Evolutionary conservation across 2,113 vertebrate species (phyloP), one percentile per base, ranked within the genome.

Genomic region (Galeopterus variegatus): DNA sequence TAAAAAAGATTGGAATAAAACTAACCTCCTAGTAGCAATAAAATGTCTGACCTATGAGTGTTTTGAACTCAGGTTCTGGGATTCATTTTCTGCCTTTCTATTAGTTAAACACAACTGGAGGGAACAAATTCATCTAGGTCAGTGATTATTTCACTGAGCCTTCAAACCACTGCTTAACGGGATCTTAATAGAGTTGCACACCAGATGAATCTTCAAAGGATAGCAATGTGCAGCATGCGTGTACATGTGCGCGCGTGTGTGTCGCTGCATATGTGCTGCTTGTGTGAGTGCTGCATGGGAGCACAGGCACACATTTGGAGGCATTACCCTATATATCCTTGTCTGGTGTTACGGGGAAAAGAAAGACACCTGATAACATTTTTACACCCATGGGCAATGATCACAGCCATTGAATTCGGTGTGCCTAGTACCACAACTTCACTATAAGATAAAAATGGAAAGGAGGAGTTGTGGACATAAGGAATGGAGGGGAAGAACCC

Each of bases 21-120:
- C 73, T 96, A 72, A 88, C 36, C 19, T 95, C 12, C 28, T 76
- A 50, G 28, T 10, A 81, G 8, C n/a, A 96, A 81, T 62, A 75
- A 90, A 76, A 83, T 79, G 18, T 36, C 50, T 64, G 84, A 41
- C 45, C 26, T 83, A 4, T 41, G 5, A 41, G 48, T 5, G 11
- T 92, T 73, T 48, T 70, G 52, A 83, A 93, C 54, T 67, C 81
- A 92, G 19, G 12, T 88, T 94, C 64, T 88, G 52, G 93, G 11
- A 79, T 85, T 81, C 69, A 64, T 67, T 62, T 76, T 50, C 58
- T 50, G 23, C 31, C 90, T 26, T 73, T 14, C 26, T 41, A 79
- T 33, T 56, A 64, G 13, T 87, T 73, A 82, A 19, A 69, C 36
- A 31, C 52, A 75, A 92, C 8, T 54, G 50, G 90, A 36, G 52